These are phyloP conservation scores for Heliconius erato DNA, from an alignment of 2,888 invertebrate species.

Conservation along the genomic window DNA sequence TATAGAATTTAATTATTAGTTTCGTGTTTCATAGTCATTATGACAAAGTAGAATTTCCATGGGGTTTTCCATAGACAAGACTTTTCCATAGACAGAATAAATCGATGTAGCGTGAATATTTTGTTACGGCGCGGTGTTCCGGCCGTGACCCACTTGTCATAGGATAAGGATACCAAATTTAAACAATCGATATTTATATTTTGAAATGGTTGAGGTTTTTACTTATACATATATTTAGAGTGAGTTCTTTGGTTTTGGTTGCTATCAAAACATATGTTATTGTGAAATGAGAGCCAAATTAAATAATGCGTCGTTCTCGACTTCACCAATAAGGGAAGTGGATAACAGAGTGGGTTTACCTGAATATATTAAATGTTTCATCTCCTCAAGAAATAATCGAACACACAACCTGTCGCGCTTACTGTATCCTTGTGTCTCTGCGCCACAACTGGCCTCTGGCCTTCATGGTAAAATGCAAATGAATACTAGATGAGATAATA, in stretches of 20 bases:
- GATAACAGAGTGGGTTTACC: too few relatives aligned
- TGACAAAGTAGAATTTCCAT: conserved; percentile 1
- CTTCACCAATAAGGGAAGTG: too few relatives aligned
- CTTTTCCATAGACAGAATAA: conserved; percentile 7
- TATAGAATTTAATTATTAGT: not conserved
- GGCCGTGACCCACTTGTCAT: conserved; percentile 14
- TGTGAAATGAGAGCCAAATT: too few relatives aligned
- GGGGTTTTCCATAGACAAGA: conserved; percentile 10
- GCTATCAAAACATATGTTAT: too few relatives aligned
- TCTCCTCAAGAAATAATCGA: not conserved
- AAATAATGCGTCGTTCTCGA: too few relatives aligned
- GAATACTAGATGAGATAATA: too few relatives aligned
- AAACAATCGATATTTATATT: not conserved
- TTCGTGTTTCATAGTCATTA: not conserved
- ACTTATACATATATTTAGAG: not conserved
- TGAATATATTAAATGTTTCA: not conserved
- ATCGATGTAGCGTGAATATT: conserved; percentile 13
- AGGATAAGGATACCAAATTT: not conserved
- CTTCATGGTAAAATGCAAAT: too few relatives aligned
- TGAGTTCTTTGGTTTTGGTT: not conserved
- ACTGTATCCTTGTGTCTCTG: too few relatives aligned
- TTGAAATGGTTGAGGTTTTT: not conserved
- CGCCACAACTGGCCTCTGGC: too few relatives aligned
- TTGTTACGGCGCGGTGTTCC: not conserved
- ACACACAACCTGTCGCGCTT: not conserved